Evolutionary conservation across 2,888 invertebrate species (phyloP), one percentile per base, ranked within the genome.

Genomic region (Tipula confusa): DNA sequence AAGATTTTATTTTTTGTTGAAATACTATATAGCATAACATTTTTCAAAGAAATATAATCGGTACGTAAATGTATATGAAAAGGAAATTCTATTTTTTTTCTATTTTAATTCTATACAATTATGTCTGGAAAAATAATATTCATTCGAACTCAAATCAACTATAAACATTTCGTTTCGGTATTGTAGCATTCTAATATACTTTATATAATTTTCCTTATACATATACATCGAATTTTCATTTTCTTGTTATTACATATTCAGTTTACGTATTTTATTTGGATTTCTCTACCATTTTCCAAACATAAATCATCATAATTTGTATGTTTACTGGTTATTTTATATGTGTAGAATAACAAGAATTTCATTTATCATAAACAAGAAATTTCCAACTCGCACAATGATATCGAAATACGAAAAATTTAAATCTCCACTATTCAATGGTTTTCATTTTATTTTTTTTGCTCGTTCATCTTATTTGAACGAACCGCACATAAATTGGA

Each of bases 281-380:
- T 64, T 64, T 64, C 24, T 24, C 64, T 64, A 64, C 64, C 64
- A 64, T 64, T 64, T 64, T 64, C 64, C 9, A 64, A n/a, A 64
- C 24, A 64, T 64, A 64, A 64, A 64, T 64, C 64, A 64, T 64
- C 64, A 64, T 64, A 64, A 64, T 64, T 64, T 64, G 64, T 64
- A 64, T 64, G 24, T 64, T 64, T 64, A 24, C 64, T 64, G 64
- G 64, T 64, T 64, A 64, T 64, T 64, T 24, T 64, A 64, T n/a
- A n/a, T 64, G 64, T 64, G 24, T 24, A 24, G 64, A 64, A 64
- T 64, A 64, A 64, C 64, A 64, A 24, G 64, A 64, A 64, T 24
- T 64, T 24, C 64, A 64, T 64, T 64, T 64, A 64, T 64, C 64
- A 64, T n/a, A n/a, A n/a, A 64, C 6, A 64, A 24, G 24, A 64